These are phyloP conservation scores for Micromussa lordhowensis DNA, from an alignment of 92 coral and sea anemone species.

Conservation along the genomic window DNA sequence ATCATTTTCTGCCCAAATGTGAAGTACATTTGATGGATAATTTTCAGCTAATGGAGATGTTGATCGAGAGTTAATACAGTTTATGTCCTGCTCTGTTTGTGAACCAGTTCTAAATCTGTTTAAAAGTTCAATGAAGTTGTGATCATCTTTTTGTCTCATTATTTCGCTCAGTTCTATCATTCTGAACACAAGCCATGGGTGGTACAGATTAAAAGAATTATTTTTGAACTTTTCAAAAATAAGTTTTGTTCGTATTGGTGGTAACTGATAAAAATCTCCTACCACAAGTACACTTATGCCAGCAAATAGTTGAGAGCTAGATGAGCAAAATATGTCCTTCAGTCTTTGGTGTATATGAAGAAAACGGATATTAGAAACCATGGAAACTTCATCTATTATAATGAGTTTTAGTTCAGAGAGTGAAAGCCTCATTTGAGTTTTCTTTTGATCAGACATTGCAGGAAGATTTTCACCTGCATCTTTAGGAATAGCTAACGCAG, in stretches of 20 bases:
- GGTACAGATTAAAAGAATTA: too few relatives aligned
- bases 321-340: constrained; percentile 61
- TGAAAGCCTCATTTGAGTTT: constrained; percentile 59
- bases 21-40: constrained; percentile 38
- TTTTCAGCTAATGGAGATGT: constrained; percentile 18
- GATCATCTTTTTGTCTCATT: too few relatives aligned
- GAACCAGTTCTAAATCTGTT: too few relatives aligned
- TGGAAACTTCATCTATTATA: constrained; percentile 25
- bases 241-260: too few relatives aligned
- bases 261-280: too few relatives aligned
- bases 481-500: constrained; percentile 42
- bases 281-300: constrained; percentile 58
- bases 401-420: constrained; percentile 61
- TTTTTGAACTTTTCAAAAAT: too few relatives aligned
- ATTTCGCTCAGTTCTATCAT: too few relatives aligned
- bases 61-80: too few relatives aligned
- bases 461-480: constrained; percentile 56
- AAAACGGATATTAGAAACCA: constrained; percentile 47
- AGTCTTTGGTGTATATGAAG: constrained; percentile 74
- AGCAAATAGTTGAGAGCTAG: constrained; percentile 60
- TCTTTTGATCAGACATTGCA: constrained; percentile 72
- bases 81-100: constrained; percentile 3
- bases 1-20: constrained; percentile 53
- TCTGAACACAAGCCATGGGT: too few relatives aligned
- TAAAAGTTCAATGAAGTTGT: too few relatives aligned